Evolutionary conservation across 2,797 vertebrate species (phyloP), one percentile per base, ranked within the genome.

Genomic region (Sebastiscus tertius): DNA sequence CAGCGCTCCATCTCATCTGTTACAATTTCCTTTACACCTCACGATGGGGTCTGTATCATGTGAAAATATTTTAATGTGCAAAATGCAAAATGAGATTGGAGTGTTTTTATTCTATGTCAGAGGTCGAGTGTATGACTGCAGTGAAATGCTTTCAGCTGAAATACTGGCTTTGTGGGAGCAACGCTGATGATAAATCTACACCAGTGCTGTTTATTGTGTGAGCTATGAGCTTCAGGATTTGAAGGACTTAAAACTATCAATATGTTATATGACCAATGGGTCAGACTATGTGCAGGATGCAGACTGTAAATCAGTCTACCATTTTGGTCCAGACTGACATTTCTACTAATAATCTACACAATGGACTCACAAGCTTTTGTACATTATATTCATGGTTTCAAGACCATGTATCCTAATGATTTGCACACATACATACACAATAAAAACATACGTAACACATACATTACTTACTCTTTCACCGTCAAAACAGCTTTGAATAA

Each of bases 1-100:
- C 72, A 27, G 27, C 7, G 2, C 39, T 67, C 27, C 14, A 24
- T 69, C 42, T 75, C 80, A 81, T 85, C 77, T 42, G 49, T 75
- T 68, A 29, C 36, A 29, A 24, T 42, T 76, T 31, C 8, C 3
- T 60, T 52, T 59, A 65, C 22, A 70, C 60, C 14, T 80, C 68
- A 14, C 8, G 4, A 27, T 33, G 14, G 39, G 27, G 7, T 72
- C 14, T n/a, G 70, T 52, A 34, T 39, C 55, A 14, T 55, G 72
- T 49, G 49, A 67, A 73, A 33, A 56, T 63, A 12, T 60, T 49
- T 24, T 4, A 60, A 66, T 20, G 55, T 42, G 22, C 46, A 27
- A 66, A 55, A 79, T 36, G 13, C 8, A 18, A 58, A 62, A 52
- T 31, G n/a, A n/a, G 14, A n/a, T 39, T 60, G 58, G 6, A 60